Percentiles rank a stretch among this genome's conserved stretches.
Evolutionary conservation across 37 sponge, comb jelly and placozoan genomes (phyloP).

Genomic region (Aphrocallistes beatrix): DNA sequence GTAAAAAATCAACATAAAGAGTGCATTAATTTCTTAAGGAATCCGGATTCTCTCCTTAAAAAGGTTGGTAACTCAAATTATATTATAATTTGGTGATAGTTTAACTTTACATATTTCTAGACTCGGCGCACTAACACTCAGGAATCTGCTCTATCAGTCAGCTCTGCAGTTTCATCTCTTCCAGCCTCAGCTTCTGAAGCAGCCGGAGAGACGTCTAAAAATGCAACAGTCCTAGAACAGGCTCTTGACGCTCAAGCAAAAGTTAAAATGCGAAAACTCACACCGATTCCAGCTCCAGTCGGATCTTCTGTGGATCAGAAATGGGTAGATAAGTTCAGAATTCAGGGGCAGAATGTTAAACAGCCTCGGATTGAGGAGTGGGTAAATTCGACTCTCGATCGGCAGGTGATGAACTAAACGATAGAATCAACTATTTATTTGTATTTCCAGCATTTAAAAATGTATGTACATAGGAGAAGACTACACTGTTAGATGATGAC

Average conservation of each 20-base stretch:
- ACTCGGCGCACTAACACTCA: neutral
- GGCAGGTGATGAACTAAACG: too few species aligned
- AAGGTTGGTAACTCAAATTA: neutral
- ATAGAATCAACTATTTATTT: too few species aligned
- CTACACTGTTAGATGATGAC: neutral
- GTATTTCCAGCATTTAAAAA: neutral
- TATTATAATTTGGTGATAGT: neutral
- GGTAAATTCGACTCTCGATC: neutral
- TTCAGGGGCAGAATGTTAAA: neutral
- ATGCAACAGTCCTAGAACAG: neutral
- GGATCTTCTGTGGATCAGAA: neutral
- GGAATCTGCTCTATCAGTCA: neutral
- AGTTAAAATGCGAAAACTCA: neutral
- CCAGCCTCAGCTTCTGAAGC: neutral
- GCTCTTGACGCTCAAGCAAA: neutral
- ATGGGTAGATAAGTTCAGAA: neutral
- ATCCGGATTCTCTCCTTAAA: neutral
- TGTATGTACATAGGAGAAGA: neutral
- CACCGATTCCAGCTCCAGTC: neutral
- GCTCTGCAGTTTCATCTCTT: neutral
- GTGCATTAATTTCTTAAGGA: neutral
- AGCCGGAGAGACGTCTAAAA: neutral
- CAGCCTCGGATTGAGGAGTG: conserved; percentile 12
- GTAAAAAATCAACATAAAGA: neutral
- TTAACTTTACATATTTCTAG: neutral